These are phyloP conservation scores for Nixonia krombeini DNA, from an alignment of 1,140 invertebrate species.

Conservation along the genomic window DNA sequence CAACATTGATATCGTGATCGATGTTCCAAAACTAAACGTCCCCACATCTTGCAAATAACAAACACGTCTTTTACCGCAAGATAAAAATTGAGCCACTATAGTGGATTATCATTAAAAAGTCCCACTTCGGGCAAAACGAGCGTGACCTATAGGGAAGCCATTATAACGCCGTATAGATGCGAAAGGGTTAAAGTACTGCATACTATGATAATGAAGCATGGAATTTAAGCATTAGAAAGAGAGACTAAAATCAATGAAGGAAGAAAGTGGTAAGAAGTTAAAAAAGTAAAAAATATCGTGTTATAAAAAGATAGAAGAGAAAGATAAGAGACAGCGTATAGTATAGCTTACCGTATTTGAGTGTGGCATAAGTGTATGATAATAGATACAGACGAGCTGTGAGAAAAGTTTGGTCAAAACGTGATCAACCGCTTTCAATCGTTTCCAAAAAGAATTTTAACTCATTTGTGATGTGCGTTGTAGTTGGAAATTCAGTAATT, in stretches of 20 bases:
- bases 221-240: constrained; percentile 18
- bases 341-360: constrained; percentile 62
- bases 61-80: too few relatives aligned
- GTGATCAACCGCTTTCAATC: neutral
- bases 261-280: neutral
- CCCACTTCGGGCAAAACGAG: too few relatives aligned
- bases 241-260: constrained; percentile 29
- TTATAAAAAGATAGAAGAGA: constrained; percentile 33
- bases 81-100: too few relatives aligned
- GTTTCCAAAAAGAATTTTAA: neutral
- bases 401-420: constrained; percentile 14
- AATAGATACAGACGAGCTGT: constrained; percentile 30
- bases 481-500: constrained; percentile 14
- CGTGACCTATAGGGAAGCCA: too few relatives aligned
- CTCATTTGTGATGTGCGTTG: constrained; percentile 23
- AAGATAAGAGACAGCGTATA: constrained; percentile 46
- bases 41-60: too few relatives aligned
- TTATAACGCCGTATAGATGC: constrained; percentile 1
- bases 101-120: too few relatives aligned
- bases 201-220: constrained; percentile 2
- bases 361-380: constrained; percentile 26
- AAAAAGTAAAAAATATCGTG: constrained; percentile 11
- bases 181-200: constrained; percentile 1
- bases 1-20: too few relatives aligned
- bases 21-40: too few relatives aligned